phyloP scores from a whole-genome alignment of 2,797 vertebrate genomes.

The Acipenser transmontanus region DNA sequence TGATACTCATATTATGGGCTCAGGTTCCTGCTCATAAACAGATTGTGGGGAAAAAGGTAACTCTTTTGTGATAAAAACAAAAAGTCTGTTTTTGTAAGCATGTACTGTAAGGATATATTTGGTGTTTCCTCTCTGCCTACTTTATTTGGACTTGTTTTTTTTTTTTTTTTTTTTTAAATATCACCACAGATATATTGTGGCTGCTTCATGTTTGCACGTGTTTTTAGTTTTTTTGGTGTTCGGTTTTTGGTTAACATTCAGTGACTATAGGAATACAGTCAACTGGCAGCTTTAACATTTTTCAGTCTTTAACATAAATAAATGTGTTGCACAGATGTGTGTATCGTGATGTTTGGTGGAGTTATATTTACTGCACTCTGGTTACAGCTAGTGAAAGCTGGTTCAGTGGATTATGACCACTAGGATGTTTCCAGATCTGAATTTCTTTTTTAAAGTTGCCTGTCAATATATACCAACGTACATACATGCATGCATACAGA shows the following conservation, averaged over 20 bases:
- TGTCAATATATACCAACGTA: constrained; percentile 20
- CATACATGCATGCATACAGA: too few species aligned
- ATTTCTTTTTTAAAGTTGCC: constrained; percentile 39
- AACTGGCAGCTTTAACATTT: too few species aligned
- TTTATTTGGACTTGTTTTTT: background rate
- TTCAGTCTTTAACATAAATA: background rate
- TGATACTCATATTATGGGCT: too few species aligned
- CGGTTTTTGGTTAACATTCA: too few species aligned
- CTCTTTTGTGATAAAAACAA: too few species aligned
- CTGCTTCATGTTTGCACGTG: too few species aligned
- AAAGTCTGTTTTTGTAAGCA: too few species aligned
- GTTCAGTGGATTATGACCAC: constrained; percentile 35
- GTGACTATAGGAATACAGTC: too few species aligned
- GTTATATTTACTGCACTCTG: constrained; percentile 30
- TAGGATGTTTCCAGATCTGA: constrained; percentile 17
- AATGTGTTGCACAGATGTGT: constrained; percentile 40
- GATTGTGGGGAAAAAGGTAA: too few species aligned
- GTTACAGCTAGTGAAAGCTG: constrained; percentile 21
- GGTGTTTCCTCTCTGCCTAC: background rate
- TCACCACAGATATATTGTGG: too few species aligned
- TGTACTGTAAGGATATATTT: background rate
- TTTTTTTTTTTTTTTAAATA: background rate
- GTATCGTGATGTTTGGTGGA: constrained; percentile 18
- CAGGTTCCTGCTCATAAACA: too few species aligned
- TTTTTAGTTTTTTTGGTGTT: too few species aligned